These are phyloP conservation scores for Pseudanteris insignis DNA, from an alignment of 2,888 invertebrate genomes.

Conservation along the genomic window DNA sequence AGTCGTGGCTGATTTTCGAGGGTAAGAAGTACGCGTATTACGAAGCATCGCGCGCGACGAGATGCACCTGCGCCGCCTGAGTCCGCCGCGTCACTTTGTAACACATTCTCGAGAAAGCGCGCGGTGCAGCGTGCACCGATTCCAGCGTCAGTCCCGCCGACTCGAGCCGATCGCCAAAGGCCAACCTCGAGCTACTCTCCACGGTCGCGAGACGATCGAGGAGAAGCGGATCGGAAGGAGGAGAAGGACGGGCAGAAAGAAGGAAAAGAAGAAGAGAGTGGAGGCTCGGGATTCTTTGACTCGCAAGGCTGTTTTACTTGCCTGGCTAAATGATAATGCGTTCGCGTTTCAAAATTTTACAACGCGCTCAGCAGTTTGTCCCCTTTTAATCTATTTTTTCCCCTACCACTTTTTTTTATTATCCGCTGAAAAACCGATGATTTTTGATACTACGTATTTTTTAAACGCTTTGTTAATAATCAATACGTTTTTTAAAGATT, in stretches of 20 bases:
- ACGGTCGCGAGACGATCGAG: conserved; percentile 42
- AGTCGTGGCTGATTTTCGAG: background rate
- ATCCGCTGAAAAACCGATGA: no score
- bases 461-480: no score
- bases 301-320: conserved; percentile 39
- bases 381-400: no score
- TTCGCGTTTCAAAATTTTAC: conserved; percentile 24
- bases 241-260: conserved; percentile 29
- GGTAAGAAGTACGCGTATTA: conserved; percentile 30
- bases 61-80: conserved; percentile 46
- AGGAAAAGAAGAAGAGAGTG: conserved; percentile 29
- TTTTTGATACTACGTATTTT: no score
- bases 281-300: conserved; percentile 37
- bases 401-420: no score
- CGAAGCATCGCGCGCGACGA: conserved; percentile 42
- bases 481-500: no score
- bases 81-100: conserved; percentile 43
- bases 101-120: conserved; percentile 43
- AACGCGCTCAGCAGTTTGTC: background rate
- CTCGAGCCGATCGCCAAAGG: conserved; percentile 45
- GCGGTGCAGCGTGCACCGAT: conserved; percentile 45
- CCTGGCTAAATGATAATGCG: conserved; percentile 23
- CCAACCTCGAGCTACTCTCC: conserved; percentile 43
- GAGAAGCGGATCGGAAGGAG: conserved; percentile 31
- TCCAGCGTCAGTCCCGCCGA: conserved; percentile 43